These are phyloP conservation scores for Xenopus borealis DNA, from an alignment of 2,113 vertebrate species.

Conservation along the genomic window DNA sequence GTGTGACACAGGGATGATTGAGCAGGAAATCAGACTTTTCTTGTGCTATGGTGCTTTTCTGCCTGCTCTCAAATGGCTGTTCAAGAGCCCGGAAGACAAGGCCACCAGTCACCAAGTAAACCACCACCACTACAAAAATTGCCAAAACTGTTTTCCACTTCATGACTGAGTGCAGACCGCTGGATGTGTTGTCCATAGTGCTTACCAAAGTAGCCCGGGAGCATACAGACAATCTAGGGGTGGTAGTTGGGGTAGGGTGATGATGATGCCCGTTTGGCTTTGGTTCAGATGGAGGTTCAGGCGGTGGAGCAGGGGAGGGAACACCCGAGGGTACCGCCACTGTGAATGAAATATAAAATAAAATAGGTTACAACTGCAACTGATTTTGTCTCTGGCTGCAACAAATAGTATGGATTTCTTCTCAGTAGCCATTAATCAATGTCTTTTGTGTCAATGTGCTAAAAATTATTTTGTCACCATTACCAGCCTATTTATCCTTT, in stretches of 20 bases:
- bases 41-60: conserved; percentile 82
- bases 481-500: no score
- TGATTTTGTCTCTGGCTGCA: no score
- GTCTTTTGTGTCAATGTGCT: no score
- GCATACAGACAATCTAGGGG: conserved; percentile 79
- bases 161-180: conserved; percentile 87
- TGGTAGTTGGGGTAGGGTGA: conserved; percentile 47
- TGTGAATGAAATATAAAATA: conserved; percentile 54
- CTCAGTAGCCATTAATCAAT: no score
- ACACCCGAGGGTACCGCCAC: conserved; percentile 86
- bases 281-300: conserved; percentile 67
- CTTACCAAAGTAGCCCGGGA: conserved; percentile 81
- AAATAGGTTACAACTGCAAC: not conserved
- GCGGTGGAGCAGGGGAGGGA: conserved; percentile 72
- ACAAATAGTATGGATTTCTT: not conserved
- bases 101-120: conserved; percentile 86
- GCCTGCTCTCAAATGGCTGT: conserved; percentile 85
- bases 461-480: no score
- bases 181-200: conserved; percentile 79
- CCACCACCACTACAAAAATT: conserved; percentile 88
- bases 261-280: conserved; percentile 68
- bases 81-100: conserved; percentile 87
- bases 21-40: conserved; percentile 87
- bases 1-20: conserved; percentile 79
- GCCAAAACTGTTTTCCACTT: conserved; percentile 95